These are phyloP conservation scores for Dendrocincla tyrannina DNA, from an alignment of 2,797 vertebrate species.

Conservation along the genomic window DNA sequence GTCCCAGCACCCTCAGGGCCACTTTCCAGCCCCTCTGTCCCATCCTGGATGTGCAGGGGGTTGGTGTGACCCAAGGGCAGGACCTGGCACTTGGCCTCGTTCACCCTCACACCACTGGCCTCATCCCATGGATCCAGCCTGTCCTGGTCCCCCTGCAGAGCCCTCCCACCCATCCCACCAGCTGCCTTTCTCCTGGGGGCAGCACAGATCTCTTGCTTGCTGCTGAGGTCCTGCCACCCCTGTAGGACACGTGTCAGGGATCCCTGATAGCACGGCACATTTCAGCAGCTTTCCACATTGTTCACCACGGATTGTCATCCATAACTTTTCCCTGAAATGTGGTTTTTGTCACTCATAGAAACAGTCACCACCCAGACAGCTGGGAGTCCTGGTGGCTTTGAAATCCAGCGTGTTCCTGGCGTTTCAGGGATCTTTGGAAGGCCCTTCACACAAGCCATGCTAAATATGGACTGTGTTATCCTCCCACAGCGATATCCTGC, in stretches of 20 bases:
- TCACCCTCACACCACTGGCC: neutral
- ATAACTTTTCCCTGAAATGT: neutral
- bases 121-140: neutral
- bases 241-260: neutral
- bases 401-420: neutral
- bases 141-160: neutral
- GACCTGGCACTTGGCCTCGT: neutral
- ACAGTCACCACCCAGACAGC: neutral
- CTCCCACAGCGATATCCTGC: neutral
- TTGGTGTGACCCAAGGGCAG: neutral
- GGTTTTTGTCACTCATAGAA: neutral
- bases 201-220: neutral
- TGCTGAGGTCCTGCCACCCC: neutral
- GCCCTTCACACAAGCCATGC: neutral
- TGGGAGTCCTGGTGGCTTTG: neutral
- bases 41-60: neutral
- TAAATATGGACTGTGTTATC: neutral
- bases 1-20: neutral
- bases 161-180: neutral
- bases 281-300: neutral
- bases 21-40: neutral
- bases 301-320: neutral
- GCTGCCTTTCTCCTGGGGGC: neutral
- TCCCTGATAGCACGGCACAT: neutral
- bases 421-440: neutral